Evolutionary conservation across 2,888 invertebrate species (phyloP), one percentile per base, ranked within the genome.

Genomic region (Anarsia innoxiella): DNA sequence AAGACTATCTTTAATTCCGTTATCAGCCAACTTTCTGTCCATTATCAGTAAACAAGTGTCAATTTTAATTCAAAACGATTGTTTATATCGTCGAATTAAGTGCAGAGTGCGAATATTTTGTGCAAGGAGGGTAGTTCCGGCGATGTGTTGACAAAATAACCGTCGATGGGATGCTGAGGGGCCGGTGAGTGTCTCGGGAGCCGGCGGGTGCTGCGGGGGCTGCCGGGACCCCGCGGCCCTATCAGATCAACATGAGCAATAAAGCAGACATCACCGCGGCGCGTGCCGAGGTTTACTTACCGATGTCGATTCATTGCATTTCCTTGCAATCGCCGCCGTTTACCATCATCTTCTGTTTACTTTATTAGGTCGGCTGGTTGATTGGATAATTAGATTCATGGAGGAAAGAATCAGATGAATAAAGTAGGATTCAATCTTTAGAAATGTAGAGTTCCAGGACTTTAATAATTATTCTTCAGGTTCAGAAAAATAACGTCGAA

Each of bases 241-340:
- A n/a, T 9, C n/a, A 39, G 36, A 29, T 30, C 33, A 31, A 13
- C 26, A n/a, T n/a, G 25, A 19, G 13, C 31, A 23, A 33, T 40
- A 37, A 45, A 49, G 44, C 31, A 36, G 28, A 42, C 42, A 49
- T 46, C 45, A 47, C 45, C 46, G 41, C 45, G 52, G 38, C 59
- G 57, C 62, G 67, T 59, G 63, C 53, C 59, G 58, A 40, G 61
- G 58, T 62, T 66, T 66, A 57, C 58, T 61, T 56, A 56, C 56
- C 44, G 48, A 51, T 61, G 58, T 53, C 49, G 44, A 36, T 51
- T 57, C 50, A 54, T 55, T 52, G 41, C 31, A n/a, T n/a, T n/a
- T n/a, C n/a, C n/a, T n/a, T n/a, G n/a, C n/a, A n/a, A n/a, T n/a
- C n/a, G n/a, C n/a, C n/a, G n/a, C n/a, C n/a, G n/a, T n/a, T n/a